A percentile compares a stretch with the other conserved stretches of the same genome.
These are phyloP conservation scores for Acestrorhynchus altus DNA, from an alignment of 2,797 vertebrate species.

Conservation along the genomic window DNA sequence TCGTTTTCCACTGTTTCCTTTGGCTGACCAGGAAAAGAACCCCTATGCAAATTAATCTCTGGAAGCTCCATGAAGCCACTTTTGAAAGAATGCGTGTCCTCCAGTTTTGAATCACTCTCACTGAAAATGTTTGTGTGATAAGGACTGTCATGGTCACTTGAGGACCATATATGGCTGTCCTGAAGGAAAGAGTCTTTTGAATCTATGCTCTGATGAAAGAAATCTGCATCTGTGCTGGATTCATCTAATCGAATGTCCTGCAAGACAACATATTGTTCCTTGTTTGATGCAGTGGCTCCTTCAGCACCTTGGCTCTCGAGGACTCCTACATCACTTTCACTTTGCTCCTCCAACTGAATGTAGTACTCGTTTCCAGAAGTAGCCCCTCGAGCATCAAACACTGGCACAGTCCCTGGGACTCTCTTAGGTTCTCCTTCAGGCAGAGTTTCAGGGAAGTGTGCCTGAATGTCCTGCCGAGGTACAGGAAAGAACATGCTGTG, in stretches of 20 bases:
- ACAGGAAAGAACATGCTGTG: constrained; percentile 94
- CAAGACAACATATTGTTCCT: constrained; percentile 78
- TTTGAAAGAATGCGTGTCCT: constrained; percentile 77
- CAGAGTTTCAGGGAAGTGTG: constrained; percentile 81
- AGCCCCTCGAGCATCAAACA: constrained; percentile 91
- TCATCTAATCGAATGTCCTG: constrained; percentile 86
- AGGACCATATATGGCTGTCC: constrained; percentile 81
- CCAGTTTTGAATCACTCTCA: constrained; percentile 78
- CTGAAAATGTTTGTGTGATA: constrained; percentile 84
- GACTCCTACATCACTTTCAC: constrained; percentile 77
- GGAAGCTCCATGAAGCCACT: constrained; percentile 81
- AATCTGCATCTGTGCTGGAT: constrained; percentile 88
- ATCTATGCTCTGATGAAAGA: constrained; percentile 87
- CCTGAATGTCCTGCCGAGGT: constrained; percentile 88
- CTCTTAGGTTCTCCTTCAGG: constrained; percentile 70
- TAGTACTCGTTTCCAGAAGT: constrained; percentile 91
- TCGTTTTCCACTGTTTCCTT: constrained; percentile 58
- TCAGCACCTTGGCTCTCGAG: constrained; percentile 71
- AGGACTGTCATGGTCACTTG: constrained; percentile 86
- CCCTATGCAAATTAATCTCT: constrained; percentile 74
- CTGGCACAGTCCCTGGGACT: constrained; percentile 88
- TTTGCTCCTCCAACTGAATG: constrained; percentile 93
- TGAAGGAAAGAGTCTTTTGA: constrained; percentile 83
- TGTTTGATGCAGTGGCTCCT: constrained; percentile 66
- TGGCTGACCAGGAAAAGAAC: constrained; percentile 46